Evolutionary conservation across 2,113 vertebrate genomes (phyloP).

Genomic region (Gulo gulo): DNA sequence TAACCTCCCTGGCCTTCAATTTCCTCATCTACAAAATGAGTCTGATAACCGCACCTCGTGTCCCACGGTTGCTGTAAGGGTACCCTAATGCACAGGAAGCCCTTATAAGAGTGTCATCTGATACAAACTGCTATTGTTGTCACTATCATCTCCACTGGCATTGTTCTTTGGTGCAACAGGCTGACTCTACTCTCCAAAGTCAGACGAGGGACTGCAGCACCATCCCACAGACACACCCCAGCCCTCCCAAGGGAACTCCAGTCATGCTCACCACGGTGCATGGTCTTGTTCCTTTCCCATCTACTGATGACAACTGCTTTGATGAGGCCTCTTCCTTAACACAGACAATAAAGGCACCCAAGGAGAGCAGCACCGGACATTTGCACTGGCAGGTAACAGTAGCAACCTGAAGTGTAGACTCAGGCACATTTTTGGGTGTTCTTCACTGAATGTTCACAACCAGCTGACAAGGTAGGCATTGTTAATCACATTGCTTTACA

Average conservation of each 20-base stretch:
- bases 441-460: neutral
- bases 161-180: neutral
- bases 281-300: neutral
- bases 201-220: fast-evolving
- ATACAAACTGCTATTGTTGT: neutral
- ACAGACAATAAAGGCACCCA: neutral
- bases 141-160: neutral
- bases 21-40: neutral
- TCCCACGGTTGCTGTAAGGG: neutral
- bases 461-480: neutral
- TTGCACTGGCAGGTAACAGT: neutral
- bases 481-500: neutral
- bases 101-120: neutral
- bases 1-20: neutral
- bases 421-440: neutral
- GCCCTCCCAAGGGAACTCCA: neutral
- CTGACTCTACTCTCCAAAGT: neutral
- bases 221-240: fast-evolving
- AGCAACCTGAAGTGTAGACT: neutral
- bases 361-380: neutral
- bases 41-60: neutral
- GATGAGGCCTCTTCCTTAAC: neutral
- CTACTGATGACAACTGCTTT: no score
- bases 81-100: neutral
- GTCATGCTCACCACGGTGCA: neutral